Base-by-base conservation (phyloP, 2,888 invertebrate genomes). In the Chesias legatella region DNA sequence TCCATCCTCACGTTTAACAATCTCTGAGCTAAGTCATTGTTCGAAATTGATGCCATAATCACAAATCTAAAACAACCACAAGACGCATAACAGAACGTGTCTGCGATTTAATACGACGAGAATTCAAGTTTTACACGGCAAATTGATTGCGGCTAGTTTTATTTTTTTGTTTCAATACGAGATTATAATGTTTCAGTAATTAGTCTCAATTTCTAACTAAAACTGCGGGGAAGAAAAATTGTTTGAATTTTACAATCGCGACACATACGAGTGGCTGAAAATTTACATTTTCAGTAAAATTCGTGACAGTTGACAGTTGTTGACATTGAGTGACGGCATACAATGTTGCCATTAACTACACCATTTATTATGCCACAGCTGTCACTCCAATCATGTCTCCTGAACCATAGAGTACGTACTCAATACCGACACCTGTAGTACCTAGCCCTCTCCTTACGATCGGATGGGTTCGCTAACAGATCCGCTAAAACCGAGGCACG, bases 1-100 rank as follows among this genome's bases (percentile, higher is more conserved):
- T 83, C 85, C 36, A 85, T 58, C 50, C 81, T 68, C 45, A 81
- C 66, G 51, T 76, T 82, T 46, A 79, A 47, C 42, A 84, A 53
- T 58, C 86, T 77, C 58, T 78, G 76, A 26, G 80, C 75, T 56
- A 83, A 71, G 62, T 85, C 79, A 67, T 85, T 86, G 57, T 80
- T 82, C 33, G 81, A 83, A 38, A 71, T 73, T 52, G 85, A 83
- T 66, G 85, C 81, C 88, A 88, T 86, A 56, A 48, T 63, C 44
- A 43, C 49, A 21, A 44, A 42, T 56, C 63, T 38, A 71, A 30
- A 23, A 40, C 26, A 13, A 21, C 33, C 58, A 41, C 56, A 46
- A 42, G 43, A 51, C 55, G 63, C 78, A 79, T 73, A 52, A 74
- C 73, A 70, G 53, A 57, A 52, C 26, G 57, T 57, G 58, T 63